Evolutionary conservation across 2,888 invertebrate genomes (phyloP).

Genomic region (Chrysomela aeneicollis): DNA sequence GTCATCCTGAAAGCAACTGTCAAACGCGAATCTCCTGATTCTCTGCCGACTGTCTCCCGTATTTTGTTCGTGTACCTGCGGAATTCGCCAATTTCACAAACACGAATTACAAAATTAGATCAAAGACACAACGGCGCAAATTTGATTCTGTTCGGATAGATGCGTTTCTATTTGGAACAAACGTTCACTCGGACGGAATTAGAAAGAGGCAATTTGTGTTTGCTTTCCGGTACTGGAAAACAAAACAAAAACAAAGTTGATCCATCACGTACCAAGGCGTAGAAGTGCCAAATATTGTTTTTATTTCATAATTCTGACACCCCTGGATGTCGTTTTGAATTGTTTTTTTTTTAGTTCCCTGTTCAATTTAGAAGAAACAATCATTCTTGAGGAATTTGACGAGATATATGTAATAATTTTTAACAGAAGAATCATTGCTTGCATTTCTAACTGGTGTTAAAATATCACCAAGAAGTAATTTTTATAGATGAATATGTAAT

Average conservation of each 20-base stretch:
- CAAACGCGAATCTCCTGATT: slow-evolving; percentile 69
- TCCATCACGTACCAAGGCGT: not conserved
- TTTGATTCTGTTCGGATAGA: slow-evolving; percentile 22
- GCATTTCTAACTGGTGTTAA: no score
- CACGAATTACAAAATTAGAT: slow-evolving; percentile 37
- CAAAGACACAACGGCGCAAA: slow-evolving; percentile 28
- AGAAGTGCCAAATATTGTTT: not conserved
- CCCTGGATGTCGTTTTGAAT: no score
- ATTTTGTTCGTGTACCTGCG: slow-evolving; percentile 69
- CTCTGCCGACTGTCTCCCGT: slow-evolving; percentile 74
- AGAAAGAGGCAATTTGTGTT: not conserved
- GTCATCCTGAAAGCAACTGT: slow-evolving; percentile 70
- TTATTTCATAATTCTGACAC: not conserved
- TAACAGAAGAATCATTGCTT: no score
- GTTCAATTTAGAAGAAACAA: no score
- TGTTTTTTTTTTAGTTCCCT: no score
- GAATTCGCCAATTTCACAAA: slow-evolving; percentile 12
- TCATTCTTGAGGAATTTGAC: no score
- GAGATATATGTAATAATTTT: no score
- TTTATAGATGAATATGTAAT: no score
- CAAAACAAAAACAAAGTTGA: no score
- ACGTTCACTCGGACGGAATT: not conserved
- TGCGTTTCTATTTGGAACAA: slow-evolving; percentile 6
- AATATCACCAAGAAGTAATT: no score
- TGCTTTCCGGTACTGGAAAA: not conserved